phyloP scores from a whole-genome alignment of 2,797 vertebrate genomes.

The Pangasius macronema region DNA sequence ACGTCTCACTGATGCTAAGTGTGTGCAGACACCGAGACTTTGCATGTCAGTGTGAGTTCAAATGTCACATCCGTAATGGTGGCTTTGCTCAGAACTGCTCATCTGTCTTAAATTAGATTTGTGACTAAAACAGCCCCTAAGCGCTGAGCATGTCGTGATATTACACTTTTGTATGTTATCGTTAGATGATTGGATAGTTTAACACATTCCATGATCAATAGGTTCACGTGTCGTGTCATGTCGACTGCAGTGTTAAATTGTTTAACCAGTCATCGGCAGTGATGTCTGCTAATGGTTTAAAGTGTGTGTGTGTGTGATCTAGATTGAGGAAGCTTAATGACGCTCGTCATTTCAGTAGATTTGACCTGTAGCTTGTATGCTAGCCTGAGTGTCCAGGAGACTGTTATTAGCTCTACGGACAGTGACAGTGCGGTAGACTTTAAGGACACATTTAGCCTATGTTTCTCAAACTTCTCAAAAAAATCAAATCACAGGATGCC shows the following conservation, averaged over 20 bases:
- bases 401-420: neutral
- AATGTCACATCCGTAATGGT: neutral
- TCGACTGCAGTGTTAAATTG: neutral
- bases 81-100: neutral
- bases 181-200: neutral
- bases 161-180: neutral
- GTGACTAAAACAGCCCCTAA: neutral
- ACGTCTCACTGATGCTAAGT: neutral
- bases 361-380: neutral
- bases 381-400: too few relatives aligned
- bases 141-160: neutral
- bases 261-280: neutral
- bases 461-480: neutral
- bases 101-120: slow-evolving; percentile 4
- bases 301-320: neutral
- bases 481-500: neutral
- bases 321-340: neutral
- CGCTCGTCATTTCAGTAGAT: neutral
- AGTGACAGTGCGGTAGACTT: neutral
- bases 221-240: neutral
- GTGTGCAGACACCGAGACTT: neutral
- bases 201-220: neutral
- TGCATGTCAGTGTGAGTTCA: neutral
- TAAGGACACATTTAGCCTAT: neutral
- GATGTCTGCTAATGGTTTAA: neutral